Percentiles rank a stretch among this genome's conserved stretches.
Evolutionary conservation across 2,888 invertebrate genomes (phyloP).

Genomic region (Mimumesa dahlbomi): DNA sequence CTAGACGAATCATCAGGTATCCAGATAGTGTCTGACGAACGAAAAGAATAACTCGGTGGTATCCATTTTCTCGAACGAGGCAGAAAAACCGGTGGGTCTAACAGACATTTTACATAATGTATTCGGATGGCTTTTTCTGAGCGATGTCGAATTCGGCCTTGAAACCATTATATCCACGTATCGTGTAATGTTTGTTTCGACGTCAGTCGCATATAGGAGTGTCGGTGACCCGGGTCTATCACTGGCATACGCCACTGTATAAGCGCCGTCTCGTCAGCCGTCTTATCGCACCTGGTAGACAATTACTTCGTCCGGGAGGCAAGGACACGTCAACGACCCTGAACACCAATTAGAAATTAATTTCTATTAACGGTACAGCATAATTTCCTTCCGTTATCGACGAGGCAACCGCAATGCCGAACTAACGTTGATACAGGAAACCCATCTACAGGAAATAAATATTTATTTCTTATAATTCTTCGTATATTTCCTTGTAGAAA

Average conservation of each 20-base stretch:
- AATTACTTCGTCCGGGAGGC: conserved; percentile 24
- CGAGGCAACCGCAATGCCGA: not conserved
- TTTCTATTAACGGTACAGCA: conserved; percentile 16
- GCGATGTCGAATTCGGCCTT: conserved; percentile 25
- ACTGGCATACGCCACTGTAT: conserved; percentile 3
- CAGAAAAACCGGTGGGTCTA: no score
- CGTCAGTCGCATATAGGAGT: conserved; percentile 28
- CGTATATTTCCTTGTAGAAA: no score
- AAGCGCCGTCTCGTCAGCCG: conserved; percentile 39
- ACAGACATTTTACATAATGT: no score
- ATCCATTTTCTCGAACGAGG: no score
- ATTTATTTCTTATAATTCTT: no score
- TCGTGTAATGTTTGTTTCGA: conserved; percentile 32
- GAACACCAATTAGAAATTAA: conserved; percentile 35
- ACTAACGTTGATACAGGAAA: no score
- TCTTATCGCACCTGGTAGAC: conserved; percentile 42
- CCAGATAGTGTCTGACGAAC: no score
- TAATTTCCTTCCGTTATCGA: not conserved
- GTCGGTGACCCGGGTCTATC: conserved; percentile 51
- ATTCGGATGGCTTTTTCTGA: not conserved
- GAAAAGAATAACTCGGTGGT: no score
- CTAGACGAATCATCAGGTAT: no score
- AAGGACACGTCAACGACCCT: conserved; percentile 42
- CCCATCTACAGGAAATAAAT: no score
- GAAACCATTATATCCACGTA: conserved; percentile 5